Base-by-base conservation (phyloP, 1,140 invertebrate genomes). In the Trichoplusia ni region DNA sequence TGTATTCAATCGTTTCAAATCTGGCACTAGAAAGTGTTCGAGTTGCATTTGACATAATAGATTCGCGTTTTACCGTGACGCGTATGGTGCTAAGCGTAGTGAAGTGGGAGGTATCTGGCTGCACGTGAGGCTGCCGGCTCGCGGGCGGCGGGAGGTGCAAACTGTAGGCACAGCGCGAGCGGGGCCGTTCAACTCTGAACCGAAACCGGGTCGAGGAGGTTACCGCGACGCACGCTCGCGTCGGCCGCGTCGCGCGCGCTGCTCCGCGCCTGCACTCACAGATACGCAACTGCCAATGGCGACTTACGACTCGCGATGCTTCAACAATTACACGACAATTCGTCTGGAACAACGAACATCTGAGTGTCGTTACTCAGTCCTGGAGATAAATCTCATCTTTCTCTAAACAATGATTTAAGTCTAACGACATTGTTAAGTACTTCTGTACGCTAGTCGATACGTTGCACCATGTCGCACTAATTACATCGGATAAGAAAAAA, bases 161-260 rank as follows among this genome's bases (percentile, higher is more conserved):
- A 27, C 60, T 37, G 27, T 68, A 71, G 59, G 65, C 61, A 73
- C 56, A 16, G 65, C 74, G 83, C 77, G 83, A 16, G 65, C 74
- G 83, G 75, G 83, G 81, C 58, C 83, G 71, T 86, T 81, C 75
- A 86, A 81, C 83, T 79, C 73, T 81, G 74, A 75, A 74, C 77
- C 71, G 77, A 82, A 84, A 77, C 72, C 78, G 74, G 83, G 83
- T 80, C 81, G 81, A 69, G 68, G 67, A 71, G 73, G 69, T 73
- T 73, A 67, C 67, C 66, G 63, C 66, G 61, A 44, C 54, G 21
- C 65, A 35, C 68, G 46, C 63, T n/a, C n/a, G n/a, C n/a, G n/a
- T n/a, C n/a, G n/a, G n/a, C n/a, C n/a, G n/a, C n/a, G n/a, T n/a
- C n/a, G n/a, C n/a, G n/a, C n/a, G n/a, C n/a, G n/a, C n/a, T n/a